Base-by-base conservation (phyloP, 2,888 invertebrate species). In the Oscheius sp. region DNA sequence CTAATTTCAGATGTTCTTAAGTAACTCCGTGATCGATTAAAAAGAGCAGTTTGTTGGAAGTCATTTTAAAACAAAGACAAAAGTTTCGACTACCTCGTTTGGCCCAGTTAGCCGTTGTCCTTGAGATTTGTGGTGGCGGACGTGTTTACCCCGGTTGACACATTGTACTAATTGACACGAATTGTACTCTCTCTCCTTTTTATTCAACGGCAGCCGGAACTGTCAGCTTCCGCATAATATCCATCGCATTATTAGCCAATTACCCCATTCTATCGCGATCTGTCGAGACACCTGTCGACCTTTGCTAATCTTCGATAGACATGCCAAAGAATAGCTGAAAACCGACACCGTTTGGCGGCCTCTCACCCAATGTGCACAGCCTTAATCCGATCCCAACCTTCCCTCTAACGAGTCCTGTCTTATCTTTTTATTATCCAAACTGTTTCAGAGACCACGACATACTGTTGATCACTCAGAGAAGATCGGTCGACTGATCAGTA, bases 401-500 rank as follows among this genome's bases (percentile, higher is more conserved):
- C 12, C 41, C 41, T 41, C 20, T 17, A 41, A 14, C 41, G 14
- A 17, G 41, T 12, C 41, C 41, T 12, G n/a, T 12, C 20, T 41
- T n/a, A n/a, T 20, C 20, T 33, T 33, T 54, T 17, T 14, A 33
- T 9, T 12, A 33, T 54, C 36, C 6, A 14, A 54, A 1, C 3
- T 8, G n/a, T 59, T 59, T 41, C 44, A 59, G 59, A 59, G 41
- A 41, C 41, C 44, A 17, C 41, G 59, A 26, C n/a, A 24, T 17
- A 41, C 38, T 2, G 44, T 17, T 20, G 41, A 41, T 8, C 56
- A 33, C 22, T 17, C 44, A 12, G 59, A 79, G 41, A 68, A 72
- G 66, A 56, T 79, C 61, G 72, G 75, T 56, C 68, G 79, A 24
- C 67, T 79, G 14, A 75, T 73, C 30, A 74, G 74, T 50, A 72